Evolutionary conservation across 2,797 vertebrate species (phyloP).

Genomic region (Fistularia tabacaria): DNA sequence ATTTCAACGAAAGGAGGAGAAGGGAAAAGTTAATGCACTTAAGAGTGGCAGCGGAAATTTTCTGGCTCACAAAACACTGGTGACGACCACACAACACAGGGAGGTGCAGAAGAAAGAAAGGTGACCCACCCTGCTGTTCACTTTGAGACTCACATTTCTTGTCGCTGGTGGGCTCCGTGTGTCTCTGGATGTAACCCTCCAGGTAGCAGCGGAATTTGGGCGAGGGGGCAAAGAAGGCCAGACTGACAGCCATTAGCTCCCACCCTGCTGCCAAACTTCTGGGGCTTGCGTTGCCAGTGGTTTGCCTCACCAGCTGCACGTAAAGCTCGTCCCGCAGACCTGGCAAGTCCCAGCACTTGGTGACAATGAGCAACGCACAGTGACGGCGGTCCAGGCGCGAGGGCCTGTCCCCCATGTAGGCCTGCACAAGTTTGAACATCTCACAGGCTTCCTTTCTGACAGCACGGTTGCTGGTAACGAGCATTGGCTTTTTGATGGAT

Average conservation of each 20-base stretch:
- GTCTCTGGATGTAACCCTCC: constrained; percentile 91
- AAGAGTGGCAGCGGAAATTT: background rate
- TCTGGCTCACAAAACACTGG: constrained; percentile 5
- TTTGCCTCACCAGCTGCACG: constrained; percentile 88
- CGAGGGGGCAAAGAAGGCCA: constrained; percentile 90
- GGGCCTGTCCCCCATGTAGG: constrained; percentile 90
- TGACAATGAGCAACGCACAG: constrained; percentile 79
- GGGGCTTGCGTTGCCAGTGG: constrained; percentile 82
- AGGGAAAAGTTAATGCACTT: background rate
- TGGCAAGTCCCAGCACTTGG: constrained; percentile 88
- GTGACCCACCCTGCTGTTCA: constrained; percentile 71
- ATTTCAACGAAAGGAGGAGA: background rate
- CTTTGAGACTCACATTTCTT: constrained; percentile 84
- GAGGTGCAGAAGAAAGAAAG: constrained; percentile 62
- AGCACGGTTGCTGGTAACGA: constrained; percentile 84
- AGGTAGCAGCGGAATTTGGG: constrained; percentile 90
- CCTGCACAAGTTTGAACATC: constrained; percentile 90
- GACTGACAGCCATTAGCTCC: constrained; percentile 90
- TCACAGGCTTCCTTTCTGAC: constrained; percentile 89
- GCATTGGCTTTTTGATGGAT: constrained; percentile 91
- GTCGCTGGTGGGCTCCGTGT: constrained; percentile 82
- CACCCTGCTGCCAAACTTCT: constrained; percentile 83
- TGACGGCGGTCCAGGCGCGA: constrained; percentile 82
- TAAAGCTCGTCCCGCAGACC: constrained; percentile 88
- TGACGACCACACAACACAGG: constrained; percentile 35